Percentiles rank a stretch among this genome's conserved stretches.
Conservation (phyloP, 2,888 invertebrate species). For the Noctua fimbriata region DNA sequence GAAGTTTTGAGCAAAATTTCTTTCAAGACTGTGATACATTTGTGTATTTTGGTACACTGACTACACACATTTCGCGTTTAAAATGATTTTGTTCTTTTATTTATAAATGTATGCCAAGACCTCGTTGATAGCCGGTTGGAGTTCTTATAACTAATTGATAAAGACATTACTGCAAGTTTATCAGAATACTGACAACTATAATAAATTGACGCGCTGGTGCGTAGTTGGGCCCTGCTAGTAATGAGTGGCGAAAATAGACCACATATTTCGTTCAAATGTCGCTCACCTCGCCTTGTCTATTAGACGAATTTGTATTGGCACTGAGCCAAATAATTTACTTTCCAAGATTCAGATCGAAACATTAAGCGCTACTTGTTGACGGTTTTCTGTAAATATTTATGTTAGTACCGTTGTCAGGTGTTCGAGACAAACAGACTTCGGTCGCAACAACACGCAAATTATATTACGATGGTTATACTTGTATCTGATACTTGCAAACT, state of each 20-base stretch:
- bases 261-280: constrained; percentile 82
- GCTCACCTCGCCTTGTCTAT: constrained; percentile 83
- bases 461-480: constrained; percentile 48
- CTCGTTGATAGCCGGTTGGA: constrained; percentile 30
- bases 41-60: constrained; percentile 57
- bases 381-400: constrained; percentile 74
- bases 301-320: constrained; percentile 84
- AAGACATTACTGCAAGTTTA: constrained; percentile 53
- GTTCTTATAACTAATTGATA: constrained; percentile 55
- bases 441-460: constrained; percentile 53
- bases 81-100: constrained; percentile 56
- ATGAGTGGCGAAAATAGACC: constrained; percentile 84
- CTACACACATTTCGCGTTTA: constrained; percentile 37
- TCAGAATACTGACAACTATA: constrained; percentile 48
- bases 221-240: constrained; percentile 70
- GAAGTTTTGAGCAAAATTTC: constrained; percentile 13
- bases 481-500: constrained; percentile 15
- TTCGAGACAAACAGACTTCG: constrained; percentile 54
- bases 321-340: constrained; percentile 82
- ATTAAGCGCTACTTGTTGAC: constrained; percentile 60
- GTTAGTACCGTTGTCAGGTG: constrained; percentile 68
- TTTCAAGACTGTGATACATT: constrained; percentile 7
- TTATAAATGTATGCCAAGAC: constrained; percentile 54
- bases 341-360: constrained; percentile 73
- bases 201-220: constrained; percentile 54